Evolutionary conservation across 1,140 invertebrate species (phyloP).

Genomic region (Mercenaria mercenaria): DNA sequence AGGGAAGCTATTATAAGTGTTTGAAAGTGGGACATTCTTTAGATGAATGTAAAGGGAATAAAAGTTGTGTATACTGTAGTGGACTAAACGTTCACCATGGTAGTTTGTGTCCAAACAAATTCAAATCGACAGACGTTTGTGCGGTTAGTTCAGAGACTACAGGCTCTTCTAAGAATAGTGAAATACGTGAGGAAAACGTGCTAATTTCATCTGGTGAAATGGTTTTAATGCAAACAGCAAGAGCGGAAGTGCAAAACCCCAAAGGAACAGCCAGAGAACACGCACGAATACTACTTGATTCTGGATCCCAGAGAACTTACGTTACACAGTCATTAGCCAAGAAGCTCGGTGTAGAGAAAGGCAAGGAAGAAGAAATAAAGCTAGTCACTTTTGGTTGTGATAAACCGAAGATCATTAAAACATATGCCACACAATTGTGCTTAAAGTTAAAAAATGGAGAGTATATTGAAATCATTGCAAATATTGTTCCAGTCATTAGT

Average conservation of each 20-base stretch:
- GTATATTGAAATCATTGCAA: slow-evolving; percentile 7
- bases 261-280: neutral
- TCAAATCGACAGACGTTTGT: too few relatives aligned
- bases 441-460: neutral
- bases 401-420: neutral
- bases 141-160: too few relatives aligned
- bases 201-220: neutral
- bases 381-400: too few relatives aligned
- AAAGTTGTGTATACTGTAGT: too few relatives aligned
- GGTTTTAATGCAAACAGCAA: slow-evolving; percentile 49
- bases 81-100: too few relatives aligned
- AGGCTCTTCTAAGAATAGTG: too few relatives aligned
- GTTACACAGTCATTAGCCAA: neutral
- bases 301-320: slow-evolving; percentile 12
- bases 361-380: neutral
- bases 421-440: neutral
- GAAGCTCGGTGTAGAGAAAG: neutral
- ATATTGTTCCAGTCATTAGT: slow-evolving; percentile 23
- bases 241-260: neutral
- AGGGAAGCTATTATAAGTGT: too few relatives aligned
- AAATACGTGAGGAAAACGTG: too few relatives aligned
- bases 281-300: neutral
- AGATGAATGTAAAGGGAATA: too few relatives aligned
- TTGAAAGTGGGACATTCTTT: too few relatives aligned
- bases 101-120: too few relatives aligned